Evolutionary conservation across 2,113 vertebrate genomes (phyloP), one percentile per base, ranked within the genome.

Genomic region (Callipepla squamata): DNA sequence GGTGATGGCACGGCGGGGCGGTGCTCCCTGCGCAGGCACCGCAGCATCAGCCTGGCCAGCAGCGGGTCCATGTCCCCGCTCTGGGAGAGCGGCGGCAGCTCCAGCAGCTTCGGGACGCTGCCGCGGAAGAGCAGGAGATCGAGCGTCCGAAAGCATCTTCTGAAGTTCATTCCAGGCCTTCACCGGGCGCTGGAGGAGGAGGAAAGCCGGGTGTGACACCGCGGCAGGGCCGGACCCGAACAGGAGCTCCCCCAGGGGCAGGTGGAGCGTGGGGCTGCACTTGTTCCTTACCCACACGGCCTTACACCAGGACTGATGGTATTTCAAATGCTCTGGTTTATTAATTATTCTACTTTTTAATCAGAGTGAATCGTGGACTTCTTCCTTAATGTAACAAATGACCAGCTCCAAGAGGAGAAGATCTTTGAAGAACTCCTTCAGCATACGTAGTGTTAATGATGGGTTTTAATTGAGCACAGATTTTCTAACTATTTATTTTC

Each of bases 131-230:
- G 82, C 84, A 97, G 98, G 90, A 97, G 95, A 78, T 85, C 83
- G 55, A 99, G 98, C 2, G 97, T 99, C 11, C 97, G 99, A 15
- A 99, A 98, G 90, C 98, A 98, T 3, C 97, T 99, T 23, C 23
- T 98, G 61, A 99, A 98, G 89, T 98, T 99, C 94, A 97, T 99
- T 22, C 99, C 99, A 7, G 98, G 98, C 87, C 98, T 99, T 45
- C 98, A 99, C 59, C 97, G 98, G 48, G 98, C 99, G 0, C 97
- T 99, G 23, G 98, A 99, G 80, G 99, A 99, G 94, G 99, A 99
- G 47, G 99, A 99, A 65, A 97, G 95, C 23, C 97, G 94, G 7
- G 96, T 98, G 13, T 98, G 95, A 98, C 0, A 3, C 9, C 11
- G 30, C 17, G 17, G 28, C 1, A 2, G 4, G 21, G 55, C 15